Evolutionary conservation across 1,140 invertebrate genomes (phyloP).

Genomic region (Drosophila watanabei): DNA sequence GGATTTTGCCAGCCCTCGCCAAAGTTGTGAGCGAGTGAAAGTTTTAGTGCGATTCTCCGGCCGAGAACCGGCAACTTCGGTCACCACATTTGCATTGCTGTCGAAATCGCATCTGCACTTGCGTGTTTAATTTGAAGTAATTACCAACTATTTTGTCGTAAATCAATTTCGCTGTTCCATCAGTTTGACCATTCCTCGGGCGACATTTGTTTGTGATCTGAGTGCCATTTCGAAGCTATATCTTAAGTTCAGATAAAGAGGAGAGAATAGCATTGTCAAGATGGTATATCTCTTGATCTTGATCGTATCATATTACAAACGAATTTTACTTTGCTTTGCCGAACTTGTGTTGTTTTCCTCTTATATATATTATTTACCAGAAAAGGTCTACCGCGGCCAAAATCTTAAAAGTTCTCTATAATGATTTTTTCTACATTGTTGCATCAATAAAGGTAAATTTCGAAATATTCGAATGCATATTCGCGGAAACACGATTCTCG

Average conservation of each 20-base stretch:
- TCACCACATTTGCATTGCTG: slow-evolving; percentile 29
- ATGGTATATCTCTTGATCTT: background rate
- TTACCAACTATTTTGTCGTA: slow-evolving; percentile 56
- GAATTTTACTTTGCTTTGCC: no score
- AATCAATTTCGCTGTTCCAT: slow-evolving; percentile 6
- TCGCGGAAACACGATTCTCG: no score
- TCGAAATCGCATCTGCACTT: slow-evolving; percentile 43
- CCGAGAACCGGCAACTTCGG: slow-evolving; percentile 32
- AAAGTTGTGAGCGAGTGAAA: slow-evolving; percentile 73
- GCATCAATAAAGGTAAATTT: no score
- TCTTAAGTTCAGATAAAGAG: background rate
- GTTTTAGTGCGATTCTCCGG: slow-evolving; percentile 58
- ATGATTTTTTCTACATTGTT: no score
- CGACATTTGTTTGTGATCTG: slow-evolving; percentile 5
- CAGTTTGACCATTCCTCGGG: slow-evolving; percentile 8
- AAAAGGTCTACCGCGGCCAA: no score
- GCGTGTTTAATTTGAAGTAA: slow-evolving; percentile 71
- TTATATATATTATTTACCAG: no score
- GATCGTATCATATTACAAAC: background rate
- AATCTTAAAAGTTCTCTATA: no score
- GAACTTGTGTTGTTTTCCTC: no score
- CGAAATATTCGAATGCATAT: no score
- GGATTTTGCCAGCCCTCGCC: slow-evolving; percentile 55
- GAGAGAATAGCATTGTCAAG: no score
- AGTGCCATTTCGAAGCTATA: background rate